These are phyloP conservation scores for Fragum sueziense DNA, from an alignment of 2,888 invertebrate species.

Conservation along the genomic window DNA sequence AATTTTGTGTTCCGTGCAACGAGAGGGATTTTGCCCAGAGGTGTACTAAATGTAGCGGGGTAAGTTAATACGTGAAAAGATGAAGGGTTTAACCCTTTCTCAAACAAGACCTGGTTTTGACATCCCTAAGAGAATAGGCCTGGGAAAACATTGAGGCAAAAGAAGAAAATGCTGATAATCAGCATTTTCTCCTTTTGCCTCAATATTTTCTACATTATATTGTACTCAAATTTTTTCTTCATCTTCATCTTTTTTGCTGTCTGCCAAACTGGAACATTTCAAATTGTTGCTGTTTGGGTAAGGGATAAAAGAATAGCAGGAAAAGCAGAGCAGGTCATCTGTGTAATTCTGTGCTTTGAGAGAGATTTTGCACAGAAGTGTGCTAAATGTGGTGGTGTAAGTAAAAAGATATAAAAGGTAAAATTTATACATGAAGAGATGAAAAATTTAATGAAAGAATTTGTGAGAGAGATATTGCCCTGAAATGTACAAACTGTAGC, in stretches of 20 bases:
- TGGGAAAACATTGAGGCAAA: slow-evolving; percentile 4
- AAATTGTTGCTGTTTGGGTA: slow-evolving; percentile 99
- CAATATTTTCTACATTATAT: neutral
- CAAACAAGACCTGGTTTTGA: too few species aligned
- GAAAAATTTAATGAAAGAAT: too few species aligned
- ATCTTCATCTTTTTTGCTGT: slow-evolving; percentile 60
- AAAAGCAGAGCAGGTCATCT: slow-evolving; percentile 98
- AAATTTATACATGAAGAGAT: too few species aligned
- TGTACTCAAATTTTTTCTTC: neutral
- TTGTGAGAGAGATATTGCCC: slow-evolving; percentile 99
- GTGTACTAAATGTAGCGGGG: slow-evolving; percentile 99
- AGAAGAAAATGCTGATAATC: neutral
- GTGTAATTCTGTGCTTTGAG: slow-evolving; percentile 99
- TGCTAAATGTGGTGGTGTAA: slow-evolving; percentile 98
- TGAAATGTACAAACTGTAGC: slow-evolving; percentile 98
- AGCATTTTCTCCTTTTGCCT: neutral
- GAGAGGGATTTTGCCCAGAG: slow-evolving; percentile 99
- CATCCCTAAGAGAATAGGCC: too few species aligned
- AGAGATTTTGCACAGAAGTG: slow-evolving; percentile 98
- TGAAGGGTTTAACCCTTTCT: too few species aligned
- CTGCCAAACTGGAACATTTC: too few species aligned
- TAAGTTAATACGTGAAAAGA: too few species aligned
- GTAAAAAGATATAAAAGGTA: too few species aligned
- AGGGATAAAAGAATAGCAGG: slow-evolving; percentile 99
- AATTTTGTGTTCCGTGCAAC: slow-evolving; percentile 98